Percentiles rank a stretch among this genome's conserved stretches.
Evolutionary conservation across 2,888 invertebrate species (phyloP).

Genomic region (Hoplodrina blanda): DNA sequence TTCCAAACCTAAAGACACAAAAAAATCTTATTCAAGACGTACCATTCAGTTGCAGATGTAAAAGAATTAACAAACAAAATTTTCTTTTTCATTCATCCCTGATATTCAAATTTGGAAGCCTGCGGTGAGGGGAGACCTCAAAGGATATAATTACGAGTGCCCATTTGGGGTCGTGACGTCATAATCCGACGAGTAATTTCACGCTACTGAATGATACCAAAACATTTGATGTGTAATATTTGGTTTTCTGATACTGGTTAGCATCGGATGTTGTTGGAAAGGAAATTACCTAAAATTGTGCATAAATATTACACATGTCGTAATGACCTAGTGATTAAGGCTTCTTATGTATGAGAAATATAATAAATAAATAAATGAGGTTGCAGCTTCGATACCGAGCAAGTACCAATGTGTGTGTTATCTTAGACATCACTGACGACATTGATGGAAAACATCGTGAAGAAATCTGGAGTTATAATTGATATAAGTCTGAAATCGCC

Average conservation of each 20-base stretch:
- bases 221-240: slow-evolving; percentile 55
- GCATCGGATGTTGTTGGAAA: slow-evolving; percentile 11
- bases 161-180: slow-evolving; percentile 57
- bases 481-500: no score
- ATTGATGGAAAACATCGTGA: no score
- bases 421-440: no score
- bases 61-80: slow-evolving; percentile 68
- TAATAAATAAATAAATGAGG: no score
- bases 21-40: slow-evolving; percentile 37
- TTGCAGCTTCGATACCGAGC: no score
- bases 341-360: no score
- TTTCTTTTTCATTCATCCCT: slow-evolving; percentile 69
- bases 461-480: no score
- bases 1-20: slow-evolving; percentile 14
- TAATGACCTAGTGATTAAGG: no score
- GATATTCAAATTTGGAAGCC: slow-evolving; percentile 69
- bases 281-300: slow-evolving; percentile 20
- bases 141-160: slow-evolving; percentile 76
- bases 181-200: slow-evolving; percentile 64
- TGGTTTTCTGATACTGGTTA: slow-evolving; percentile 24
- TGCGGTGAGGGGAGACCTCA: slow-evolving; percentile 70
- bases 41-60: slow-evolving; percentile 72
- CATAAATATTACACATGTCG: background rate
- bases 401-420: no score
- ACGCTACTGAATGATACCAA: slow-evolving; percentile 52